Base-by-base conservation (phyloP, 2,113 vertebrate genomes). In the Tyrannus savana region DNA sequence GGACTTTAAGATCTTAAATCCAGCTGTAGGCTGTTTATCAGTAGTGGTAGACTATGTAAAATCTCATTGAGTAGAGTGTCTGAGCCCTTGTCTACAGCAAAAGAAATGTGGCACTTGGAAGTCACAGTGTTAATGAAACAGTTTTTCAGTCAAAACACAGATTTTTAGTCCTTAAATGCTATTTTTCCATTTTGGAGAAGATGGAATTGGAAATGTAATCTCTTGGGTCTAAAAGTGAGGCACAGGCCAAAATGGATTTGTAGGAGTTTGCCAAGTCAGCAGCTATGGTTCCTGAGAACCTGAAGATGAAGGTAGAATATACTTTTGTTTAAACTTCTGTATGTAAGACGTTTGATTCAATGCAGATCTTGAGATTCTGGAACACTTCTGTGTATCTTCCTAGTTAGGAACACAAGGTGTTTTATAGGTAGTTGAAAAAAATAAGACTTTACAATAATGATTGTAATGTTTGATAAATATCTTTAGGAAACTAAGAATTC, bases 1-100 rank as follows among this genome's bases (percentile, higher is more conserved):
- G 50, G 91, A 84, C 71, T 1, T 2, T 87, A 87, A 95, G 67
- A 82, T 91, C 81, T 78, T 93, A 91, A 93, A 94, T 95, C 84
- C 87, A 85, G 58, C 87, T 89, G 66, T 76, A 82, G 67, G 37
- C 81, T 95, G 74, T 94, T 94, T 87, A 79, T 82, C 84, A 66
- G 87, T 62, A 72, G 78, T 49, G 23, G 49, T 46, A 75, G 81
- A 66, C 74, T 59, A 27, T 49, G 71, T 77, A 86, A 86, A 85
- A 81, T 81, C 83, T 88, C 24, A 44, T 47, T 74, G 55, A 50
- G 37, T 30, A 60, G 53, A 41, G 33, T 42, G 53, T 83, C 58
- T 69, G 56, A 56, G 52, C 47, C 16, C 16, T 80, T 66, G 79
- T 58, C 46, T 90, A 50, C 23, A 46, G 30, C 24, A 67, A 72